phyloP scores from a whole-genome alignment of 1,140 invertebrate species.

The Zaprionus davidi region DNA sequence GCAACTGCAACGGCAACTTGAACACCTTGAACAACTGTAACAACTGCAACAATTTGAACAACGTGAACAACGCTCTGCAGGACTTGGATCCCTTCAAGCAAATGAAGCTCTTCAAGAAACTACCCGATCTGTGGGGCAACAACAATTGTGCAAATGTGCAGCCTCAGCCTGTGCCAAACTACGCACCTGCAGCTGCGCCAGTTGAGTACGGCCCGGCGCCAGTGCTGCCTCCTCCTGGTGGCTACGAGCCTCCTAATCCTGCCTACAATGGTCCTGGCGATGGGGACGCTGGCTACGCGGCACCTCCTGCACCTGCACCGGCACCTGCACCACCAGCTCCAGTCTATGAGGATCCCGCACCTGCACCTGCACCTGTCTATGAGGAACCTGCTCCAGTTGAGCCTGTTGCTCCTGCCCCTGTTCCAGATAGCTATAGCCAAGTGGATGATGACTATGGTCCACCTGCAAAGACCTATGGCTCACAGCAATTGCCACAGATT shows the following conservation, averaged over 20 bases:
- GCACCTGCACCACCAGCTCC: not conserved
- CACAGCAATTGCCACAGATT: constrained; percentile 56
- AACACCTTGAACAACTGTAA: constrained; percentile 27
- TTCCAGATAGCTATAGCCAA: constrained; percentile 48
- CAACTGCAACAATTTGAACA: constrained; percentile 24
- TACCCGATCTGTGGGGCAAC: constrained; percentile 62
- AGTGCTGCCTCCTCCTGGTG: constrained; percentile 1
- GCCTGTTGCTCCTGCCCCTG: constrained; percentile 7
- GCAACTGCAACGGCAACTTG: constrained; percentile 41
- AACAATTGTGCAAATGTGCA: constrained; percentile 36
- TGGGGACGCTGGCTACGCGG: constrained; percentile 63
- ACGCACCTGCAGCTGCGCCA: not conserved
- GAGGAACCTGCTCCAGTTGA: constrained; percentile 16
- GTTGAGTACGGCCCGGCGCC: constrained; percentile 23
- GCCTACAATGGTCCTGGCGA: constrained; percentile 61
- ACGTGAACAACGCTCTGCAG: constrained; percentile 55
- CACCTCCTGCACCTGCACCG: constrained; percentile 16
- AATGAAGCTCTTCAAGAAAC: constrained; percentile 65
- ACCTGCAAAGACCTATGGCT: constrained; percentile 37
- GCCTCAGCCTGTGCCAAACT: not conserved
- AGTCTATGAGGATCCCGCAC: constrained; percentile 29
- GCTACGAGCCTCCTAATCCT: constrained; percentile 50
- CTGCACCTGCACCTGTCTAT: constrained; percentile 3
- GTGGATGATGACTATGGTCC: constrained; percentile 20
- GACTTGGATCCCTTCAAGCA: constrained; percentile 67